Conservation (phyloP, 2,888 invertebrate genomes). For the Rhingia rostrata region DNA sequence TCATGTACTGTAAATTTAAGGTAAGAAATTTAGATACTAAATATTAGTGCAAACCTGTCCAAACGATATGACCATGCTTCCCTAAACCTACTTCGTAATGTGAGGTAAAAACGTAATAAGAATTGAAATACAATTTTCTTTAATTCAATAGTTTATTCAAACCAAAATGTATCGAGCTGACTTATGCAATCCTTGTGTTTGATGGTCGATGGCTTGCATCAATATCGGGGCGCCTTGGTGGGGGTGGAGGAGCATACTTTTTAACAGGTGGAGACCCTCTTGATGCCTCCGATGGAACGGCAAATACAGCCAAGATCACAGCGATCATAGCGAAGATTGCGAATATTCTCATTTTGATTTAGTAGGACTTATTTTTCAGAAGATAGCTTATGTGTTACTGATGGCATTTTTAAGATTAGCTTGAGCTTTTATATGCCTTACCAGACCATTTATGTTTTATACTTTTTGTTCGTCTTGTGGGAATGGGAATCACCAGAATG, state of each 20-base stretch:
- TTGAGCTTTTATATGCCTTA: not conserved
- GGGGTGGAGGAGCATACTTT: conserved; percentile 16
- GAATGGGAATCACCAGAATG: no score
- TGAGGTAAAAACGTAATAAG: no score
- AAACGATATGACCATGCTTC: no score
- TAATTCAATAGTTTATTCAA: no score
- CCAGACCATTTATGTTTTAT: no score
- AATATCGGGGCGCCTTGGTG: conserved; percentile 35
- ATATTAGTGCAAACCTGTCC: no score
- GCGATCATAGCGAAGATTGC: conserved; percentile 38
- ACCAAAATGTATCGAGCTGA: no score
- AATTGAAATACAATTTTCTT: no score
- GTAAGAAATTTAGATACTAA: no score
- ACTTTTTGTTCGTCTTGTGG: no score
- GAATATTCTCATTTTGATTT: conserved; percentile 45
- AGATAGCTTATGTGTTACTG: not conserved
- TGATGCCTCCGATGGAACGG: conserved; percentile 49
- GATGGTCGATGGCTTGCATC: conserved; percentile 58
- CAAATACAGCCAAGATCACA: conserved; percentile 37
- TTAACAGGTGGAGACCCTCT: conserved; percentile 21
- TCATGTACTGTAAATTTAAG: no score
- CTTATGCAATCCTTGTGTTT: not conserved
- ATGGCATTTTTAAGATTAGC: not conserved
- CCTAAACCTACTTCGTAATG: no score
- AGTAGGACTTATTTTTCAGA: not conserved